Evolutionary conservation across 2,113 vertebrate genomes (phyloP), one percentile per base, ranked within the genome.

Genomic region (Agelaius tricolor): DNA sequence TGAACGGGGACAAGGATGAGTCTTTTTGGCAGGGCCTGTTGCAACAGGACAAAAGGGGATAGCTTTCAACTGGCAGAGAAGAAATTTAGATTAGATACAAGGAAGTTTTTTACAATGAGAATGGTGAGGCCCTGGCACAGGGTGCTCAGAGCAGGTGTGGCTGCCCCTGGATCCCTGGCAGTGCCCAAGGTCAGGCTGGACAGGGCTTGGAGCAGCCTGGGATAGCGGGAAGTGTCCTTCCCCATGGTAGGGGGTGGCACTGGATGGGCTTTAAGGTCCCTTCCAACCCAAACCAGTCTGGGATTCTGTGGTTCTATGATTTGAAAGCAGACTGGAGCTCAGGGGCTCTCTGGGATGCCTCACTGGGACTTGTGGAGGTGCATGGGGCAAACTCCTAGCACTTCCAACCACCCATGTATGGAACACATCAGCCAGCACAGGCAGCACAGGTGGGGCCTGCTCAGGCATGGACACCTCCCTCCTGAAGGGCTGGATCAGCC

Each of bases 341-440:
- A 1, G 26, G 5, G 22, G 31, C 10, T 67, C 10, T 73, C 37
- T 1, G 1, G 35, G 47, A 7, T 44, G 15, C 58, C 24, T 47
- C 1, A 0, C 16, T 51, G 43, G 52, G 37, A 41, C 20, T 47
- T 1, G 0, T 27, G 71, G 33, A 81, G n/a, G 18, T 13, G 1
- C 15, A 2, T 6, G 19, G 41, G 43, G 13, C n/a, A 52, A 63
- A 49, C 18, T 33, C 37, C 33, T 0, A 0, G 35, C 35, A 44
- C 67, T 62, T 58, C 22, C 24, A 13, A 6, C 9, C 21, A 19
- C 68, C 54, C 39, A n/a, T 1, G 0, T 23, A 28, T 33, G 66
- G 54, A 37, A 71, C 30, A 28, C 11, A 5, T n/a, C 66, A 74
- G 57, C 43, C 49, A 39, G 66, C n/a, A 69, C 6, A 30, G 71